Percentiles rank a stretch among this genome's conserved stretches.
These are phyloP conservation scores for Heloderma charlesbogerti DNA, from an alignment of 2,113 vertebrate genomes.

Conservation along the genomic window DNA sequence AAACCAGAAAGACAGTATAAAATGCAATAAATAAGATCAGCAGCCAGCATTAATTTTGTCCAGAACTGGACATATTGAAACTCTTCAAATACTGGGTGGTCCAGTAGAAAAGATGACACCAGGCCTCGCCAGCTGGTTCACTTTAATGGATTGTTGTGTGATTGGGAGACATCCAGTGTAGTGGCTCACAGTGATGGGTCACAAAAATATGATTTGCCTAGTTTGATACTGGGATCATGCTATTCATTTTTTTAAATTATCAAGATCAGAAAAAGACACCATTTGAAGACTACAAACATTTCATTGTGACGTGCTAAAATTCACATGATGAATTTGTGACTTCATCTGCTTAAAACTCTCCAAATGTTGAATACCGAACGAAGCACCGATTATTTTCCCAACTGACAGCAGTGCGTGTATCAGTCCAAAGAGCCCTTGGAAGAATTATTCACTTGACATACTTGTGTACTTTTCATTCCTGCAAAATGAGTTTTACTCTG, in stretches of 20 bases:
- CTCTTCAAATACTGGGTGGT: too few relatives aligned
- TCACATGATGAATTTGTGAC: background rate
- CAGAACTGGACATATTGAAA: too few relatives aligned
- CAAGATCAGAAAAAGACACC: background rate
- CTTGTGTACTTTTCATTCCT: conserved; percentile 21
- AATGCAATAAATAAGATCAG: too few relatives aligned
- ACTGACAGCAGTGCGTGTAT: background rate
- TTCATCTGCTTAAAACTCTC: background rate
- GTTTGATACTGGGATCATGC: background rate
- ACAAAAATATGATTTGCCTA: background rate
- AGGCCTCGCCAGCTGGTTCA: background rate
- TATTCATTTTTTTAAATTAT: background rate
- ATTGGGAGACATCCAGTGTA: background rate
- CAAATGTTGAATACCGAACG: background rate
- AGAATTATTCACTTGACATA: background rate
- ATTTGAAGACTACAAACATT: background rate
- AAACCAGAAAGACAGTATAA: too few relatives aligned
- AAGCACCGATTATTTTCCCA: background rate
- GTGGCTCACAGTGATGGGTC: background rate
- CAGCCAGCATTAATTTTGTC: too few relatives aligned
- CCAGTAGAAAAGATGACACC: too few relatives aligned
- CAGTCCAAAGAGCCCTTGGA: background rate
- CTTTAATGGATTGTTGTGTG: background rate
- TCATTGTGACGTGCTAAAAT: background rate
- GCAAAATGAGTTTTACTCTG: background rate